Evolutionary conservation across 2,113 vertebrate species (phyloP), one percentile per base, ranked within the genome.

Genomic region (Neolamprologus devosi): DNA sequence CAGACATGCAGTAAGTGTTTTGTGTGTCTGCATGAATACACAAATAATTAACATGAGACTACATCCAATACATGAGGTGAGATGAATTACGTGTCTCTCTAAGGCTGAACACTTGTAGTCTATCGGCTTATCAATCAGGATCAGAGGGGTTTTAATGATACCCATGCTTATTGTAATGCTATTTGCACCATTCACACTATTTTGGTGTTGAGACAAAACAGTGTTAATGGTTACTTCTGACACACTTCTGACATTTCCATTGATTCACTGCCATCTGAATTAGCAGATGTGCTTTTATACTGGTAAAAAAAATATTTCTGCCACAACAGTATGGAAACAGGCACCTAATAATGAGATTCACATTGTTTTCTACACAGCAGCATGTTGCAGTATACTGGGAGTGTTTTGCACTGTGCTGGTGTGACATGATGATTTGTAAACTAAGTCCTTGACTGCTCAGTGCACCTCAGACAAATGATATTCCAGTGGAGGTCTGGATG

Each of bases 401-500:
- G 21, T 13, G 60, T 58, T 73, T 7, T 42, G 26, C 49, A 49
- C 33, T 9, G 35, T n/a, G 75, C 57, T 11, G 2, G 30, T 37
- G 58, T 75, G 57, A 86, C 65, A 10, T 28, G 4, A 82, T 26
- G 23, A 85, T 86, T 89, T 81, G 55, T 35, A 57, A 11, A 28
- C 47, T 4, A 55, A 40, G 81, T 82, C 68, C 60, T 80, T 30
- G 19, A 54, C 87, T 79, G 79, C 88, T 84, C 28, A 1, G 89
- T 83, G 88, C 80, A 73, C 83, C 86, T 88, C 83, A 84, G 91
- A 91, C 81, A 82, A 88, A 85, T 90, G 68, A 90, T 89, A 49
- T 89, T 89, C 81, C 85, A 87, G 57, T 73, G 79, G 75, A 91
- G 73, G 87, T 85, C 82, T 88, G 88, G 37, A 83, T 89, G 81